A percentile compares a stretch with the other conserved stretches of the same genome.
Evolutionary conservation across 1,140 invertebrate genomes (phyloP).

Genomic region (Paracyclopina nana): DNA sequence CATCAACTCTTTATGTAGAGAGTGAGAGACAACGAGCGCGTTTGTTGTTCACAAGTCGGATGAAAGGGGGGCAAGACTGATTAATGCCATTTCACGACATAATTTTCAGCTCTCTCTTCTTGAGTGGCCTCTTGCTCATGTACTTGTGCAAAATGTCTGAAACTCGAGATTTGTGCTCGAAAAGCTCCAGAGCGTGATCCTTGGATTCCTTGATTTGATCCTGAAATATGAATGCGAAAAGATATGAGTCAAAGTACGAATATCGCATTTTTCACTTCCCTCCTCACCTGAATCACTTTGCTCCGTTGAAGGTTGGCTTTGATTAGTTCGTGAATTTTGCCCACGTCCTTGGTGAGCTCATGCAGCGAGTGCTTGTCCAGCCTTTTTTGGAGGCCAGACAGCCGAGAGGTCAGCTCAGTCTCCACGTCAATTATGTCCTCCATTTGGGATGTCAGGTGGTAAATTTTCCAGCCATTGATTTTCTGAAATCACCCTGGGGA

Average conservation of each 20-base stretch:
- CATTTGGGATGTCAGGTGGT: constrained; percentile 75
- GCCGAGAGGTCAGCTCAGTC: constrained; percentile 37
- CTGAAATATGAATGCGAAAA: too few relatives aligned
- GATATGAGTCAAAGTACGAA: too few relatives aligned
- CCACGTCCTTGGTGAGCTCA: constrained; percentile 39
- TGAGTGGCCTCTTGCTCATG: constrained; percentile 68
- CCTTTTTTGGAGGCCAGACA: constrained; percentile 38
- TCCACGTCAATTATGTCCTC: constrained; percentile 60
- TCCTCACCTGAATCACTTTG: too few relatives aligned
- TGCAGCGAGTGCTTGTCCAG: constrained; percentile 38
- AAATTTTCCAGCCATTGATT: constrained; percentile 85
- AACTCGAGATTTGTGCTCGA: constrained; percentile 70
- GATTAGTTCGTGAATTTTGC: constrained; percentile 50
- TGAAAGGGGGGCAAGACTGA: too few relatives aligned
- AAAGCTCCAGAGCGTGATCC: constrained; percentile 62
- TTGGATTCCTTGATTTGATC: constrained; percentile 75
- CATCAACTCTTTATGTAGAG: too few relatives aligned
- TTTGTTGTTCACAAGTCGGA: too few relatives aligned
- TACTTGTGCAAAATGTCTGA: constrained; percentile 69
- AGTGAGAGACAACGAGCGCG: too few relatives aligned
- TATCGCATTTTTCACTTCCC: too few relatives aligned
- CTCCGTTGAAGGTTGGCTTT: constrained; percentile 83
- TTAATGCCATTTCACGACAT: background rate
- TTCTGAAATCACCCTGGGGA: constrained; percentile 41
- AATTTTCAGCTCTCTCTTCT: constrained; percentile 36